Conservation (phyloP, 2,113 vertebrate species). For the Hiodon tergisus region DNA sequence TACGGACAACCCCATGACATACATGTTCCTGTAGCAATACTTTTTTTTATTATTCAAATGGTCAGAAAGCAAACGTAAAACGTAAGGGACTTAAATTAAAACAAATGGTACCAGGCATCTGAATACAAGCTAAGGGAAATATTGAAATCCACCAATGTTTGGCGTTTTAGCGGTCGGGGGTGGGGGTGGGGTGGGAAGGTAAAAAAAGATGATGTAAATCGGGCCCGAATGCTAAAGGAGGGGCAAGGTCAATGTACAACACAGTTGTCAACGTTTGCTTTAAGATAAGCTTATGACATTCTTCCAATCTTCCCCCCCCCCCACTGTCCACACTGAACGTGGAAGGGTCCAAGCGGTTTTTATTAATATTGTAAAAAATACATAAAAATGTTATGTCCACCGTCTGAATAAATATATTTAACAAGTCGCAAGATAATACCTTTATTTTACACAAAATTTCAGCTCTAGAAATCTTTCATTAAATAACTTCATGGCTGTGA, state of each 20-base stretch:
- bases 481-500: conserved; percentile 86
- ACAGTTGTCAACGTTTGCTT: conserved; percentile 38
- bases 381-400: conserved; percentile 82
- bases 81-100: conserved; percentile 40
- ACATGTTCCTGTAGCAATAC: conserved; percentile 45
- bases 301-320: conserved; percentile 52
- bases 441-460: conserved; percentile 90
- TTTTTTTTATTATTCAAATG: conserved; percentile 37
- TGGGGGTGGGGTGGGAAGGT: background rate
- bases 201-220: conserved; percentile 15
- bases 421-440: conserved; percentile 87
- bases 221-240: conserved; percentile 30
- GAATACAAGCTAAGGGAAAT: conserved; percentile 29
- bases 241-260: conserved; percentile 32
- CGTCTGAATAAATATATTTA: conserved; percentile 97
- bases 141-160: conserved; percentile 30
- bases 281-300: conserved; percentile 33
- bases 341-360: conserved; percentile 62
- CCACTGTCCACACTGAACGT: conserved; percentile 72
- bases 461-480: conserved; percentile 85
- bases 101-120: conserved; percentile 39
- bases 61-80: conserved; percentile 33
- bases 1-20: conserved; percentile 63
- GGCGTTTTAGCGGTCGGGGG: conserved; percentile 18
- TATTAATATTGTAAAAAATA: conserved; percentile 87